Evolutionary conservation across 2,113 vertebrate species (phyloP).

Genomic region (Tyto alba): DNA sequence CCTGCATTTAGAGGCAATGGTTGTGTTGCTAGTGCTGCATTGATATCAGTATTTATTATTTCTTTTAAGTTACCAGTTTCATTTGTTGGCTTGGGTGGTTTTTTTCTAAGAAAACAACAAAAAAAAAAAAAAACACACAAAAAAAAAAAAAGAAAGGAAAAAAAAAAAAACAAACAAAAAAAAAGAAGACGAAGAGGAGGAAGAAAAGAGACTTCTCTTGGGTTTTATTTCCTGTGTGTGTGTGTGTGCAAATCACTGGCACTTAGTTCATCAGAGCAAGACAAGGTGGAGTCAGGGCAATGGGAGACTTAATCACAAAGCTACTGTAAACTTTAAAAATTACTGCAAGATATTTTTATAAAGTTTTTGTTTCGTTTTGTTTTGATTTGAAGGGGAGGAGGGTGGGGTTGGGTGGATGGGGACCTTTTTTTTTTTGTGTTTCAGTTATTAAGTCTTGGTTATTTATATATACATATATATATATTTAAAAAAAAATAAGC

Average conservation of each 20-base stretch:
- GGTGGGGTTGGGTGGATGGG: conserved; percentile 59
- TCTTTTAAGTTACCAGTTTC: conserved; percentile 66
- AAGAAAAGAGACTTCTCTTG: conserved; percentile 51
- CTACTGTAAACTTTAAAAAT: conserved; percentile 85
- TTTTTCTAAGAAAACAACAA: not conserved
- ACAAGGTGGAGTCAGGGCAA: conserved; percentile 62
- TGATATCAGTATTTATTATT: conserved; percentile 69
- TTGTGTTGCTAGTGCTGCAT: conserved; percentile 71
- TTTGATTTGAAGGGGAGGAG: conserved; percentile 20
- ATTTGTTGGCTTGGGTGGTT: conserved; percentile 53
- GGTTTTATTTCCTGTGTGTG: conserved; percentile 43
- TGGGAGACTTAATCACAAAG: conserved; percentile 64
- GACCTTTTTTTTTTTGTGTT: conserved; percentile 50
- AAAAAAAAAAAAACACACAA: not conserved
- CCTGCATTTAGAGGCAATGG: conserved; percentile 64
- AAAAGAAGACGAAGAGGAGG: conserved; percentile 32
- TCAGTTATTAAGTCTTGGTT: conserved; percentile 82
- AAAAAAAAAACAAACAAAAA: not conserved
- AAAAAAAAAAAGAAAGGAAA: not conserved
- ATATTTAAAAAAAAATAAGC: conserved; percentile 74
- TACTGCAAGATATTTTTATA: conserved; percentile 94
- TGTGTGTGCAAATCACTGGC: conserved; percentile 62
- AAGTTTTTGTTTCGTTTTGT: conserved; percentile 61
- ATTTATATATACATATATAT: conserved; percentile 82
- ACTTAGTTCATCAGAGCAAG: conserved; percentile 64